These are phyloP conservation scores for Caenorhabditis imperialis DNA, from an alignment of 2,888 invertebrate genomes.

Conservation along the genomic window DNA sequence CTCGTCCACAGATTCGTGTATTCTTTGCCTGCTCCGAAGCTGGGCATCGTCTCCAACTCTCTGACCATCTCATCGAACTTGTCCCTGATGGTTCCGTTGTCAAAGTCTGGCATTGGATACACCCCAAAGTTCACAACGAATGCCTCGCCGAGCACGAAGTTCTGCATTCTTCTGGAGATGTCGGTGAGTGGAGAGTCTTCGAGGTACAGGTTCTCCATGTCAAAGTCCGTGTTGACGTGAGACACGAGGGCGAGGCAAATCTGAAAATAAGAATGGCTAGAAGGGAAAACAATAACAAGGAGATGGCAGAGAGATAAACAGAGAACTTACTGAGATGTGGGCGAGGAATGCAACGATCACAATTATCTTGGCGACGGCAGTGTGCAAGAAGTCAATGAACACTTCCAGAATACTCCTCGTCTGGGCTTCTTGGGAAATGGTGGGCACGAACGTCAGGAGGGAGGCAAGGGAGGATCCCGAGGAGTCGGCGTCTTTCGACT, in stretches of 20 bases:
- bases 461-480: slow-evolving; percentile 22
- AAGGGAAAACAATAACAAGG: slow-evolving; percentile 5
- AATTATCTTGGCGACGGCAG: slow-evolving; percentile 48
- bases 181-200: slow-evolving; percentile 74
- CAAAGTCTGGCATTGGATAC: slow-evolving; percentile 70
- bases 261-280: slow-evolving; percentile 47
- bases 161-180: slow-evolving; percentile 73
- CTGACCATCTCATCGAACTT: slow-evolving; percentile 69
- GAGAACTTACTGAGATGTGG: slow-evolving; percentile 64
- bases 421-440: slow-evolving; percentile 36
- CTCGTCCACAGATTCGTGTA: slow-evolving; percentile 72
- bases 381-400: slow-evolving; percentile 67
- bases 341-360: slow-evolving; percentile 60
- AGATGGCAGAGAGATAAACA: no score
- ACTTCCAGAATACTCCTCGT: slow-evolving; percentile 36
- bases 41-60: slow-evolving; percentile 67
- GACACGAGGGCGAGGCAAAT: slow-evolving; percentile 69
- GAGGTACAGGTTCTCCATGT: slow-evolving; percentile 76
- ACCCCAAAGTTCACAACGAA: slow-evolving; percentile 77
- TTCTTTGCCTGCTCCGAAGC: slow-evolving; percentile 64
- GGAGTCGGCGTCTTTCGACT: slow-evolving; percentile 24
- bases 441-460: slow-evolving; percentile 37
- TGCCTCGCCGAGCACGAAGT: slow-evolving; percentile 71
- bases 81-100: slow-evolving; percentile 63
- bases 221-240: slow-evolving; percentile 74